Base-by-base conservation (phyloP, 2,113 vertebrate genomes). In the Siniperca knerii region DNA sequence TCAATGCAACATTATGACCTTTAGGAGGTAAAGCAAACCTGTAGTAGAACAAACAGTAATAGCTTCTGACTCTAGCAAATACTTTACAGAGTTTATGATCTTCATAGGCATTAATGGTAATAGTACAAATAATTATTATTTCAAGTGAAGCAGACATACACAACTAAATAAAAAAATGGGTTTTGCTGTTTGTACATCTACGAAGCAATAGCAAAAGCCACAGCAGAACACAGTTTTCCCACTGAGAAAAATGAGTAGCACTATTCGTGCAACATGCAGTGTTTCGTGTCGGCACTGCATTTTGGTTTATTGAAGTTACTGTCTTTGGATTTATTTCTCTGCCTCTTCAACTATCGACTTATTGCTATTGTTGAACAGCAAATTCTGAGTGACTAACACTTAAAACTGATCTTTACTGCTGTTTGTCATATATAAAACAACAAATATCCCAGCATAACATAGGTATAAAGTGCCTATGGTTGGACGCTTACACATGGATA, bases 161-260 rank as follows among this genome's bases (percentile, higher is more conserved):
- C 52, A 72, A 42, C 50, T 48, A 37, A 72, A 79, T 72, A 72
- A 37, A 89, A 89, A 71, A 58, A 20, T 40, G 50, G 57, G 37
- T 23, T 21, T 54, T 77, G 54, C 57, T 25, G 11, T 73, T 78
- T 69, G 67, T 48, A 71, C 44, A 70, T 57, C 29, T 48, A 55
- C 29, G 42, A 77, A 88, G 71, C 44, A n/a, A 71, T 2, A 82
- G 37, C 25, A 70, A 44, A 79, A 73, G 37, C 4, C 55, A 48
- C 0, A 18, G 35, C 16, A 4, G 62, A 42, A 15, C 37, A 50
- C 35, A 0, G 0, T 73, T 54, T 48, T 52, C 25, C 55, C n/a
- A 15, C 8, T 33, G 54, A 35, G 48, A 35, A 33, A 72, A 21
- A 10, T 1, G 37, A 72, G 58, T 6, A 13, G 35, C 54, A 7